Evolutionary conservation across 30 jellyfish, hydroid and myxozoan genomes (phyloP).

Genomic region (Aurelia aurita): DNA sequence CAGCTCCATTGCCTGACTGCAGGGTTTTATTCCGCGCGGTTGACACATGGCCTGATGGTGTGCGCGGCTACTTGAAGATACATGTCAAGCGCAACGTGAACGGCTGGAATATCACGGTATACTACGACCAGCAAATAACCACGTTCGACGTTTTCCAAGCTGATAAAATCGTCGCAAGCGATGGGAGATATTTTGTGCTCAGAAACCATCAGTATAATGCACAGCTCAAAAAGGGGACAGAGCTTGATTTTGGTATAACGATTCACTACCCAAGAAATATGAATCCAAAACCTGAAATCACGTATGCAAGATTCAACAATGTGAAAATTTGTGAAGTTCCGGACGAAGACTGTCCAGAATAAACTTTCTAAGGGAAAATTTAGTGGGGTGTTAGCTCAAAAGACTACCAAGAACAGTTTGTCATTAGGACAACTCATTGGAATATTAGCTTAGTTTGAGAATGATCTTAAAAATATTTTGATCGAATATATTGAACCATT

Average conservation of each 20-base stretch:
- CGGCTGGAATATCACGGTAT: constrained; percentile 65
- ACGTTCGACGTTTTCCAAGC: constrained; percentile 64
- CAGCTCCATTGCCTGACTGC: constrained; percentile 50
- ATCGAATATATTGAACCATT: too few relatives aligned
- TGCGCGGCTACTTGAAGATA: constrained; percentile 38
- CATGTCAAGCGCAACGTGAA: constrained; percentile 33
- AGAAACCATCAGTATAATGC: constrained; percentile 36
- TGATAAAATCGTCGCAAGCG: constrained; percentile 27
- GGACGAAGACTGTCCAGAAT: neutral
- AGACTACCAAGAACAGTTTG: too few relatives aligned
- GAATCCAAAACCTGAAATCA: constrained; percentile 40
- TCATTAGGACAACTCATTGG: too few relatives aligned
- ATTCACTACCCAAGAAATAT: constrained; percentile 33
- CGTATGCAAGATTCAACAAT: constrained; percentile 25
- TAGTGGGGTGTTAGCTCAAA: too few relatives aligned
- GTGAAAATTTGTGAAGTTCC: constrained; percentile 35
- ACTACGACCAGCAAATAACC: constrained; percentile 9
- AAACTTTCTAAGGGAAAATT: neutral
- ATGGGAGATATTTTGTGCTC: constrained; percentile 32
- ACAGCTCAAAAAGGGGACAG: constrained; percentile 13
- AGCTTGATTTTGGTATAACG: constrained; percentile 36
- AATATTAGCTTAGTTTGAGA: too few relatives aligned
- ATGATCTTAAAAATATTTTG: too few relatives aligned
- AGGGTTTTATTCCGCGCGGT: neutral
- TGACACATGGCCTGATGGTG: constrained; percentile 70